Evolutionary conservation across 2,888 invertebrate species (phyloP).

Genomic region (Acrobasis repandana): DNA sequence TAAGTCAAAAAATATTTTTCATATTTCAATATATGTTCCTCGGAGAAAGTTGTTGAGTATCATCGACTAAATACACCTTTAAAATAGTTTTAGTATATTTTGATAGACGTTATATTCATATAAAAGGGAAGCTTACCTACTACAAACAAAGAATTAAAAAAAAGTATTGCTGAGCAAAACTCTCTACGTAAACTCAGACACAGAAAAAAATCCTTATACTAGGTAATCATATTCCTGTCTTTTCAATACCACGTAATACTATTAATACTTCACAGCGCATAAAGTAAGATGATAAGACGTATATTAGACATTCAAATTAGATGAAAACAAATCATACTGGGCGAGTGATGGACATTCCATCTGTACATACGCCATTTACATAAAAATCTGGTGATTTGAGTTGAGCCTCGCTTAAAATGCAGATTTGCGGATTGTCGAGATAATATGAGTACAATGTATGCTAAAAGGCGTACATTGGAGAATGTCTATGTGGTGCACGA

Average conservation of each 20-base stretch:
- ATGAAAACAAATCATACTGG: slow-evolving; percentile 60
- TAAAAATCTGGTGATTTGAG: slow-evolving; percentile 60
- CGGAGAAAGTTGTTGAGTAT: too few species aligned
- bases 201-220: too few species aligned
- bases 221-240: background rate
- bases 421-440: slow-evolving; percentile 62
- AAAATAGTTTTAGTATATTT: too few species aligned
- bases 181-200: too few species aligned
- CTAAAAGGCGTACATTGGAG: slow-evolving; percentile 45
- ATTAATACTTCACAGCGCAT: slow-evolving; percentile 14
- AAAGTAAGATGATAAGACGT: slow-evolving; percentile 31
- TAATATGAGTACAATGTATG: slow-evolving; percentile 47
- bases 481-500: slow-evolving; percentile 42
- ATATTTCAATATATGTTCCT: too few species aligned
- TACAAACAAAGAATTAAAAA: too few species aligned
- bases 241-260: background rate
- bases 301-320: slow-evolving; percentile 77
- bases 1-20: too few species aligned
- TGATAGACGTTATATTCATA: too few species aligned
- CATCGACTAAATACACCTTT: too few species aligned
- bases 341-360: slow-evolving; percentile 76
- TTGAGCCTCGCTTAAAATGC: slow-evolving; percentile 62
- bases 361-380: slow-evolving; percentile 71
- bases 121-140: too few species aligned
- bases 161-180: too few species aligned